These are phyloP conservation scores for Pitangus sulphuratus DNA, from an alignment of 2,797 vertebrate genomes.

Conservation along the genomic window DNA sequence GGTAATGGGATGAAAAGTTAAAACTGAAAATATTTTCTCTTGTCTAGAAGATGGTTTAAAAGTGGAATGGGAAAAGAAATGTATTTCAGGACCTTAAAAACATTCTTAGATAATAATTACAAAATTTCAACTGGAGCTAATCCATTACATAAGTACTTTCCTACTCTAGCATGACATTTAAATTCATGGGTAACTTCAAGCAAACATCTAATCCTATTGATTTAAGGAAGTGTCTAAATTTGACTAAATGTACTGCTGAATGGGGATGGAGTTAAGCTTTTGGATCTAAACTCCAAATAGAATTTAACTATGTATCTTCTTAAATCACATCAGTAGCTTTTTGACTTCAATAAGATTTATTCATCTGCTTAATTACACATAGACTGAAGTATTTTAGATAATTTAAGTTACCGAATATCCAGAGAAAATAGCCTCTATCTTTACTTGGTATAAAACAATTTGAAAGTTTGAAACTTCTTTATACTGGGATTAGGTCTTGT, in stretches of 20 bases:
- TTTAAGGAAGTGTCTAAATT: conserved; percentile 15
- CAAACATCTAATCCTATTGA: conserved; percentile 55
- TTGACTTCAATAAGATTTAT: conserved; percentile 36
- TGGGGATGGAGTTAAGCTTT: conserved; percentile 14
- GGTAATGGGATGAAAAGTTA: neutral
- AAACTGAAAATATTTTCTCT: neutral
- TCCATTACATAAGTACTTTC: conserved; percentile 12
- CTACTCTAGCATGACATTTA: conserved; percentile 22
- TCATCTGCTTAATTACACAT: conserved; percentile 21
- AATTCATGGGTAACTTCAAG: conserved; percentile 33
- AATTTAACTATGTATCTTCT: conserved; percentile 29
- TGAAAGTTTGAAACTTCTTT: neutral
- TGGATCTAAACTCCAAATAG: conserved; percentile 34
- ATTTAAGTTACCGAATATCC: neutral
- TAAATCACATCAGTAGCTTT: conserved; percentile 47
- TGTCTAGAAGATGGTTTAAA: neutral
- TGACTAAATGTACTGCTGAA: neutral
- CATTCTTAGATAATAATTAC: neutral
- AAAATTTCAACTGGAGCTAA: neutral
- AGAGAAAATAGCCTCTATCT: neutral
- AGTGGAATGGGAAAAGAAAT: neutral
- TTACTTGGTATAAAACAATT: neutral
- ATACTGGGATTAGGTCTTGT: neutral
- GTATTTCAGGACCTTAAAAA: neutral
- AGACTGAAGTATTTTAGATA: conserved; percentile 7